Evolutionary conservation across 2,113 vertebrate species (phyloP).

Genomic region (Perca schrenkii): DNA sequence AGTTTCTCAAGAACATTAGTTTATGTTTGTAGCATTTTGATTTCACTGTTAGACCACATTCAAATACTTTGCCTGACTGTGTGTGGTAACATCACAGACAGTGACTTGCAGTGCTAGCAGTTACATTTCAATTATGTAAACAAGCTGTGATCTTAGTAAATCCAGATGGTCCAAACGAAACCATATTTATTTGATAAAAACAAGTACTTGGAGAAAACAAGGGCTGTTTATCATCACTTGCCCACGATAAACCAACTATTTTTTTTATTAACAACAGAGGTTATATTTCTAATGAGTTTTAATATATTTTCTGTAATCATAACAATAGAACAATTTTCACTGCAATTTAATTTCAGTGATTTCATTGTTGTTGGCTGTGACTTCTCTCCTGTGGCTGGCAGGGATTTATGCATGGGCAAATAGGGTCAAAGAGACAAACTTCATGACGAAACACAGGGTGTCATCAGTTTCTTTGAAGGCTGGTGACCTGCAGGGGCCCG

Average conservation of each 20-base stretch:
- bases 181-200: constrained; percentile 6
- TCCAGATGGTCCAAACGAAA: constrained; percentile 26
- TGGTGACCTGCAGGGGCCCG: background rate
- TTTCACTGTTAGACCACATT: background rate
- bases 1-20: background rate
- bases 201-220: background rate
- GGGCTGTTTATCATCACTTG: background rate
- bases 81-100: constrained; percentile 7
- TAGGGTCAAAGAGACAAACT: background rate
- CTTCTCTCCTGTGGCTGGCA: background rate
- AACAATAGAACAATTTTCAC: too few relatives aligned
- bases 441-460: background rate
- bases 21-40: background rate
- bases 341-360: background rate
- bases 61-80: background rate
- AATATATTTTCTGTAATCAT: too few relatives aligned
- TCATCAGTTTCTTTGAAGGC: background rate
- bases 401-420: background rate
- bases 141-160: constrained; percentile 22
- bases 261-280: background rate
- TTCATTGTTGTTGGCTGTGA: background rate
- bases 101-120: background rate
- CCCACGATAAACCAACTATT: background rate
- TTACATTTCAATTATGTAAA: constrained; percentile 26
- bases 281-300: too few relatives aligned